Percentiles rank a stretch among this genome's conserved stretches.
Evolutionary conservation across 2,888 invertebrate species (phyloP).

Genomic region (Muscina levida): DNA sequence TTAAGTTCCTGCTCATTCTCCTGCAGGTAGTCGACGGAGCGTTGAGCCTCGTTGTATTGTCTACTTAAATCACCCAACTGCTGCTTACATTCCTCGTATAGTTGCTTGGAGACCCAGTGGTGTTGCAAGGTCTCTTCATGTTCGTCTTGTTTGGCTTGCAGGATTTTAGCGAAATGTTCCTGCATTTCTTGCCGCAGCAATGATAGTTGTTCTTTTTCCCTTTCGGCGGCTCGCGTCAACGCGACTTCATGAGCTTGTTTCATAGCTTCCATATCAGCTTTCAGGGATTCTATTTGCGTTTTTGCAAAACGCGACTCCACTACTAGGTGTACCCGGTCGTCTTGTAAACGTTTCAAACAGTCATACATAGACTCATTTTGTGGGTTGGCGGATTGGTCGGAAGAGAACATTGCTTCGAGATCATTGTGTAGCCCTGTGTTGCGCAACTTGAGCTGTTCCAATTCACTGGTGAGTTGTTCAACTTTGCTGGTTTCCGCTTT

Average conservation of each 20-base stretch:
- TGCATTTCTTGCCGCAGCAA: conserved; percentile 69
- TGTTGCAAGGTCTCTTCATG: too few species aligned
- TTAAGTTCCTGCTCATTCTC: conserved; percentile 80
- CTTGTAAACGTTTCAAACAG: conserved; percentile 77
- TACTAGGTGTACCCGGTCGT: conserved; percentile 76
- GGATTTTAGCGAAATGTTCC: conserved; percentile 68
- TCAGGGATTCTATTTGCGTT: conserved; percentile 73
- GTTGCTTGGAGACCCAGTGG: too few species aligned
- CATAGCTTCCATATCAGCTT: conserved; percentile 73
- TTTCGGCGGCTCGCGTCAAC: conserved; percentile 70
- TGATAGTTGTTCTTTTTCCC: conserved; percentile 71
- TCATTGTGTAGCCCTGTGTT: conserved; percentile 75
- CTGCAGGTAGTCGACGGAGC: conserved; percentile 76
- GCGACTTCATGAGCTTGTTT: conserved; percentile 72
- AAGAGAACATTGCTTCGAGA: conserved; percentile 70
- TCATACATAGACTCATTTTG: conserved; percentile 67
- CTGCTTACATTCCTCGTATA: conserved; percentile 80
- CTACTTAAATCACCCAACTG: conserved; percentile 80
- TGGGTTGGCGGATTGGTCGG: conserved; percentile 67
- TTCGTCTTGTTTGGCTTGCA: conserved; percentile 71
- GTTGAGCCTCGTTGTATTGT: conserved; percentile 80
- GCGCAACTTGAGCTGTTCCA: conserved; percentile 72
- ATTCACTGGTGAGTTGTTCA: conserved; percentile 72
- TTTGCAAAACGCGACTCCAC: conserved; percentile 74
- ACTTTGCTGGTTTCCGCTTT: conserved; percentile 76